Evolutionary conservation across 2,888 invertebrate species (phyloP), one percentile per base, ranked within the genome.

Genomic region (Drosophila prolongata): DNA sequence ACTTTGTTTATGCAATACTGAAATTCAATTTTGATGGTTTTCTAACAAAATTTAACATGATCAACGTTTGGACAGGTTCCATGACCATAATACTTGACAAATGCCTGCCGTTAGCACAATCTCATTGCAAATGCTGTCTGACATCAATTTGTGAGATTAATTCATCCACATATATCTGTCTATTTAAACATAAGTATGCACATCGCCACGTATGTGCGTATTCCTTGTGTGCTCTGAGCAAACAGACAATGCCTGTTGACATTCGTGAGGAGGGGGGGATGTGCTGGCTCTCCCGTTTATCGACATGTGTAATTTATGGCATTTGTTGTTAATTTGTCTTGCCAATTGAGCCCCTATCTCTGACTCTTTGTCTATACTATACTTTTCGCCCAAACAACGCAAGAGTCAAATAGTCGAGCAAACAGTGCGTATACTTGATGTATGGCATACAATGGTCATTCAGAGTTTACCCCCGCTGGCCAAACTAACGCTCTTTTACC

Each of bases 301-400:
- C 65, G 81, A 76, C 40, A 69, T 70, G 38, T 69, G 72, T 79
- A 69, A 83, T 83, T 88, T 88, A 83, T 88, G 72, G 83, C 74
- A 82, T 76, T 83, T 82, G 78, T 76, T 83, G 88, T 78, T 88
- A 80, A 88, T 88, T 86, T 86, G 87, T 80, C 83, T 74, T 71
- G 65, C 74, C 73, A 57, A 68, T 69, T 47, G 62, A 54, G 61
- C 58, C 57, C 47, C 67, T 55, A 27, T 60, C 53, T 34, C 54
- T 24, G 52, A 34, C 46, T 38, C 37, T 35, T 49, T 34, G 54
- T 35, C 50, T 13, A 4, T 30, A 43, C 40, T 42, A 58, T 69
- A 49, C 58, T 65, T 61, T 66, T 58, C 11, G 46, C 34, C 37
- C 66, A 56, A 61, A 79, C 83, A 82, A 71, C 62, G 58, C 64